phyloP scores from a whole-genome alignment of 1,140 invertebrate species.

The Rhysida immarginata region DNA sequence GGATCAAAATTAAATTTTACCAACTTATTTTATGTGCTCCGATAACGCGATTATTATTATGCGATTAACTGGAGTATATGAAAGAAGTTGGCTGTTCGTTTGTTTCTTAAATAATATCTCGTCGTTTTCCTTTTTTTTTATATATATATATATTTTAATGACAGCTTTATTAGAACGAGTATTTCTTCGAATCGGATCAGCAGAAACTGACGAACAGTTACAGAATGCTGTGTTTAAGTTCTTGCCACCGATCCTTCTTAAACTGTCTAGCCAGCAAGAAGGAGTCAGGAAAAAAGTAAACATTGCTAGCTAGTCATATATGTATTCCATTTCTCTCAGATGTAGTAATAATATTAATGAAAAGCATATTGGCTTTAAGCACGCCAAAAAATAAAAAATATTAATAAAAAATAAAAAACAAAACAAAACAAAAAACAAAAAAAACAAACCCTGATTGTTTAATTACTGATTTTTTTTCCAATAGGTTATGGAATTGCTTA shows the following conservation, averaged over 20 bases:
- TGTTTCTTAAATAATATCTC: neutral
- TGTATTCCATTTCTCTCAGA: neutral
- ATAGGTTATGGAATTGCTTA: constrained; percentile 79
- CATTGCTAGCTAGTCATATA: neutral
- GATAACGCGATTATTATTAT: too few species aligned
- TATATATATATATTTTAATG: neutral
- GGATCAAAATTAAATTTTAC: too few species aligned
- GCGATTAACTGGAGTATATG: too few species aligned
- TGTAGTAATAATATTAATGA: neutral
- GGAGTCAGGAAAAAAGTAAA: constrained; percentile 61
- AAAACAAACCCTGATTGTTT: too few species aligned
- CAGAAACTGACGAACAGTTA: constrained; percentile 74
- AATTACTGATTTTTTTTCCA: constrained; percentile 9
- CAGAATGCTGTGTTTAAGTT: constrained; percentile 68
- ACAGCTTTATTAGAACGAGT: constrained; percentile 66
- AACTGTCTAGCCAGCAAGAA: constrained; percentile 70
- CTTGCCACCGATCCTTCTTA: constrained; percentile 71
- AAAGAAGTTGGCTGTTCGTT: too few species aligned
- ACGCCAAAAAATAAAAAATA: too few species aligned
- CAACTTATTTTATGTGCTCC: too few species aligned
- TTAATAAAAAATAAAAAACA: too few species aligned
- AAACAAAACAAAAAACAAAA: too few species aligned
- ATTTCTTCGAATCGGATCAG: constrained; percentile 68
- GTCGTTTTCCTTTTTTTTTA: neutral
- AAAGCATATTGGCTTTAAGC: neutral